A percentile compares a stretch with the other conserved stretches of the same genome.
These are phyloP conservation scores for Crocidura indochinensis DNA, from an alignment of 2,797 vertebrate genomes.

Conservation along the genomic window DNA sequence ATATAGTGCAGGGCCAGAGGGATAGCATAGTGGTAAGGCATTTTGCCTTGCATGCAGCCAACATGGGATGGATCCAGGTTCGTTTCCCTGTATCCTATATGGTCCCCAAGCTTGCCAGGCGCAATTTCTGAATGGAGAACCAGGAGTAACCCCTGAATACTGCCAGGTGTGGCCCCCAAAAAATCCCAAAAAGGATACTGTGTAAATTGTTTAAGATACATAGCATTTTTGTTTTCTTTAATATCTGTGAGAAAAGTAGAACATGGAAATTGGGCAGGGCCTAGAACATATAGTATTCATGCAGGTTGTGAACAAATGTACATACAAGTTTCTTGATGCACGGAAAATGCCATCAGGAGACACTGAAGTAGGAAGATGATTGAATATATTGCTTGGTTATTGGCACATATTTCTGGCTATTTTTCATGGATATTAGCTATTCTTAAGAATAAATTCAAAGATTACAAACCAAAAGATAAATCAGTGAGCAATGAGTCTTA, in stretches of 20 bases:
- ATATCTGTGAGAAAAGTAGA: neutral
- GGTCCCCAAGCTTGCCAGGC: too few species aligned
- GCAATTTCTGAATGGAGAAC: too few species aligned
- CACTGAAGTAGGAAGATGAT: neutral
- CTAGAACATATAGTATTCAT: neutral
- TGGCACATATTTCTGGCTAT: too few species aligned
- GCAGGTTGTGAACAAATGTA: rapidly evolving
- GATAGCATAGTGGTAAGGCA: too few species aligned
- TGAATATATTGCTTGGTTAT: neutral
- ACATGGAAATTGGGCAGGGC: neutral
- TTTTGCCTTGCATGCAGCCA: too few species aligned
- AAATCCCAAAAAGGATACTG: neutral
- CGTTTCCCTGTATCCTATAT: too few species aligned
- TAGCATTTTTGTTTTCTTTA: neutral
- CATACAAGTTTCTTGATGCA: rapidly evolving
- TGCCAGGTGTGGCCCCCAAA: too few species aligned
- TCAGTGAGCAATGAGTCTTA: conserved; percentile 20
- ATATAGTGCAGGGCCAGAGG: neutral
- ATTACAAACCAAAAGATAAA: conserved; percentile 53
- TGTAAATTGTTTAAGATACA: neutral
- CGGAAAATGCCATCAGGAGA: neutral
- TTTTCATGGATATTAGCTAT: conserved; percentile 29
- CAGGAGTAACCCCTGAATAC: too few species aligned
- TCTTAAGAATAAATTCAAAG: conserved; percentile 53
- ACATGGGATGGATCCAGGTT: too few species aligned